Conservation (phyloP, 1,140 invertebrate genomes). For the Dreissena polymorpha region DNA sequence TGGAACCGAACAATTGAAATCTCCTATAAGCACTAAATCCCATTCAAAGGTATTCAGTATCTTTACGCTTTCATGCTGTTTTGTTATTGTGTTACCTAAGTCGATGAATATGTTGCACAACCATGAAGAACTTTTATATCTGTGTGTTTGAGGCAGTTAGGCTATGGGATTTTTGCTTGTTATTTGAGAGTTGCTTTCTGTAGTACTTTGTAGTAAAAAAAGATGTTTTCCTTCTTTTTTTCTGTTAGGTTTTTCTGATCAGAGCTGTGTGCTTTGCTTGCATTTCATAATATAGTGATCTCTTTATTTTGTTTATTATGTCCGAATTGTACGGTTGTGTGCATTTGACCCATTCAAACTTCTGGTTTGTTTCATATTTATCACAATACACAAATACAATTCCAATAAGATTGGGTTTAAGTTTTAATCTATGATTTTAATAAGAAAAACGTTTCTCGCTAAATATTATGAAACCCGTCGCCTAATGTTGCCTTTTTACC, state of each 20-base stretch:
- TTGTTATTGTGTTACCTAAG: not conserved
- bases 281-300: not conserved
- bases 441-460: too few species aligned
- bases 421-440: not conserved
- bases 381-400: not conserved
- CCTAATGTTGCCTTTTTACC: constrained; percentile 12
- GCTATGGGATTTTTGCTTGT: not conserved
- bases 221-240: not conserved
- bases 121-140: not conserved
- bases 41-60: constrained; percentile 29
- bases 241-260: not conserved
- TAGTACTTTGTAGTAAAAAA: not conserved
- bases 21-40: constrained; percentile 30
- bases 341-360: not conserved
- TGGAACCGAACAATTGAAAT: constrained; percentile 31
- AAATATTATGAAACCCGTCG: too few species aligned
- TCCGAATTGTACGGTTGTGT: not conserved
- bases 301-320: not conserved
- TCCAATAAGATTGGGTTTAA: not conserved
- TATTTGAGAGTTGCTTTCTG: not conserved
- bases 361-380: not conserved
- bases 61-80: not conserved
- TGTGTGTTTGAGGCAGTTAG: not conserved
- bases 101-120: not conserved
- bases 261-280: too few species aligned